These are phyloP conservation scores for Caenorhabditis sulstoni DNA, from an alignment of 2,888 invertebrate species.

Conservation along the genomic window DNA sequence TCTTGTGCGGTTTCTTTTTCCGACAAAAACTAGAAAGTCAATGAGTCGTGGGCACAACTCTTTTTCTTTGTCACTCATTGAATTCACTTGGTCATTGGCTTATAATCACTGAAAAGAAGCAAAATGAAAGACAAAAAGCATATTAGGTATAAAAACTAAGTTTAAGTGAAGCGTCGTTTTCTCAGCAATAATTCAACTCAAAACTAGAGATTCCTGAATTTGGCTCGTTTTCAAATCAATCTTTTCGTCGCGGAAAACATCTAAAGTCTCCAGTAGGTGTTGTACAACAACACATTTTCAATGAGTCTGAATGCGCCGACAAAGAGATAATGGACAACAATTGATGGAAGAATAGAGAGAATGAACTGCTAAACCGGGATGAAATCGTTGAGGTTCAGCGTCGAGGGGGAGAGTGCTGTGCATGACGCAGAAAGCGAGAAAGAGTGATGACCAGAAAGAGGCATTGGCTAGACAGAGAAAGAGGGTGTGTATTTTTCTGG, in stretches of 20 bases:
- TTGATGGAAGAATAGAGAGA: no score
- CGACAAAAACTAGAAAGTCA: slow-evolving; percentile 98
- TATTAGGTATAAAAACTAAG: neutral
- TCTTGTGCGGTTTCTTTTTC: slow-evolving; percentile 81
- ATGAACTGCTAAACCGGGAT: slow-evolving; percentile 8
- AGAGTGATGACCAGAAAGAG: slow-evolving; percentile 38
- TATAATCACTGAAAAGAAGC: neutral
- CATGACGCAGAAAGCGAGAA: slow-evolving; percentile 6
- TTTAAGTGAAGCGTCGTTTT: no score
- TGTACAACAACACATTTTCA: no score
- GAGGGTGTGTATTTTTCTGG: neutral
- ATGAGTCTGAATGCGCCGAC: no score
- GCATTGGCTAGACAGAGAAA: slow-evolving; percentile 4
- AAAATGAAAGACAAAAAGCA: neutral
- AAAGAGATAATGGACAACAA: no score
- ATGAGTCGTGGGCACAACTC: slow-evolving; percentile 84
- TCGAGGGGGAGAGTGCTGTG: neutral
- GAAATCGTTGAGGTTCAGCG: slow-evolving; percentile 1
- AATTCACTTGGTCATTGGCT: no score
- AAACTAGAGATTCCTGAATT: no score
- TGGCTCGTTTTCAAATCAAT: no score
- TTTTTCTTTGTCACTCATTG: slow-evolving; percentile 77
- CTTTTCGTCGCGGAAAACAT: no score
- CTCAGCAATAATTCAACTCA: no score
- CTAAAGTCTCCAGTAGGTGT: no score